A percentile compares a stretch with the other conserved stretches of the same genome.
Evolutionary conservation across 2,113 vertebrate genomes (phyloP).

Genomic region (Mobula birostris): DNA sequence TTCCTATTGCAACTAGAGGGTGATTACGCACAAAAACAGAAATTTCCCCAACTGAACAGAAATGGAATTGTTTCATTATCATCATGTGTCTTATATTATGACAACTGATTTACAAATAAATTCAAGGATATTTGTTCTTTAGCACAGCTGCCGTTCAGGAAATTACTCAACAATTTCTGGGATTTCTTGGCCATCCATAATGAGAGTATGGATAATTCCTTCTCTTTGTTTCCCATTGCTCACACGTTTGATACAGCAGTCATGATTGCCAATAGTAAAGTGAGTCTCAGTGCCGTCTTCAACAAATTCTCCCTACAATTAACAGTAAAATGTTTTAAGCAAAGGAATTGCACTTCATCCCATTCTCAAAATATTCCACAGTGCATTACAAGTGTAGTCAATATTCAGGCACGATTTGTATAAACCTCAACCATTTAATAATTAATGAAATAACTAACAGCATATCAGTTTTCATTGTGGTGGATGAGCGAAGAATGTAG

Average conservation of each 20-base stretch:
- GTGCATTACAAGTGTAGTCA: neutral
- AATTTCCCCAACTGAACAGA: neutral
- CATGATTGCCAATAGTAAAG: constrained; percentile 77
- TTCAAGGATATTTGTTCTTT: neutral
- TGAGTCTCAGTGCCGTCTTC: constrained; percentile 97
- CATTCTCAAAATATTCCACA: neutral
- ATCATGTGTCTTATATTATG: neutral
- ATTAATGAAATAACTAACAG: neutral
- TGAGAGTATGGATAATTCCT: constrained; percentile 86
- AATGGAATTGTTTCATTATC: neutral
- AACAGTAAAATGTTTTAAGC: neutral
- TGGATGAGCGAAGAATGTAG: neutral
- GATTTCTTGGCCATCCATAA: constrained; percentile 81
- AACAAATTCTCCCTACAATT: constrained; percentile 88
- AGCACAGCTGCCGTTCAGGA: constrained; percentile 21
- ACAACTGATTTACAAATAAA: neutral
- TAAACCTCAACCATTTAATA: neutral
- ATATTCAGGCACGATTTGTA: neutral
- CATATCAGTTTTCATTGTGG: neutral
- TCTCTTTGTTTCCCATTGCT: constrained; percentile 91
- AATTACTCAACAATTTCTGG: constrained; percentile 70
- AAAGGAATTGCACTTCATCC: neutral
- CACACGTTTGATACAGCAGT: constrained; percentile 90
- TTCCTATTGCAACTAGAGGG: neutral
- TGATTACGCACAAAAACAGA: neutral